phyloP scores from a whole-genome alignment of 2,797 vertebrate genomes.

The Discoglossus pictus region DNA sequence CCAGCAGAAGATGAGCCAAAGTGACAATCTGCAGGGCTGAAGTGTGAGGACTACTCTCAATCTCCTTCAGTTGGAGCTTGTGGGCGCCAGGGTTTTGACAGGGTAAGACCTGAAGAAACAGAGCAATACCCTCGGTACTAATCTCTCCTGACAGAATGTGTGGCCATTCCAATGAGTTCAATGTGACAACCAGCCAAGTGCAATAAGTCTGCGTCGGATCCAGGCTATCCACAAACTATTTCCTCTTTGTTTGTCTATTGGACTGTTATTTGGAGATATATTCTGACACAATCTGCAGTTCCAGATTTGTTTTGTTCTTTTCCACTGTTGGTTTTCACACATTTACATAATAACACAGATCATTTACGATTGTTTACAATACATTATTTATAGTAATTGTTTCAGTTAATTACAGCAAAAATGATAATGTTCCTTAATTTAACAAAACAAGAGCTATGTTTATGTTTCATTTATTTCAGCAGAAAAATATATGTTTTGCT shows the following conservation, averaged over 20 bases:
- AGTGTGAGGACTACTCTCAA: constrained; percentile 54
- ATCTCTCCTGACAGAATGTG: constrained; percentile 72
- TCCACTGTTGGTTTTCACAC: constrained; percentile 30
- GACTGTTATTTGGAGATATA: constrained; percentile 37
- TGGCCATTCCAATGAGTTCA: constrained; percentile 59
- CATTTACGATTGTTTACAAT: too few species aligned
- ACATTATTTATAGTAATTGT: too few species aligned
- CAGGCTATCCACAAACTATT: constrained; percentile 53
- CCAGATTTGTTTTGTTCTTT: neutral
- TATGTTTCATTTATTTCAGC: too few species aligned
- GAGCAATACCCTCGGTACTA: constrained; percentile 54
- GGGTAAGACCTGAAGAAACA: constrained; percentile 61
- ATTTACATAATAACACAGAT: constrained; percentile 21
- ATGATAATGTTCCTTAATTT: too few species aligned
- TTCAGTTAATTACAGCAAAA: too few species aligned
- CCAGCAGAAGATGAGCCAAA: constrained; percentile 53
- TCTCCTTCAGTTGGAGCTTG: constrained; percentile 52
- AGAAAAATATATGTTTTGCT: too few species aligned
- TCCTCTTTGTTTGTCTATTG: constrained; percentile 24
- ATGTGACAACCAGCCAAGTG: constrained; percentile 55
- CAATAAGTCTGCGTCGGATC: constrained; percentile 54
- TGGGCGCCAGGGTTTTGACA: constrained; percentile 50
- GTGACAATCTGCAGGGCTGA: constrained; percentile 58
- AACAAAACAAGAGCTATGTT: too few species aligned
- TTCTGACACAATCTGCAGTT: constrained; percentile 39